A percentile compares a stretch with the other conserved stretches of the same genome.
Conservation (phyloP, 92 coral and sea anemone genomes). For the Epizoanthus fatuus region DNA sequence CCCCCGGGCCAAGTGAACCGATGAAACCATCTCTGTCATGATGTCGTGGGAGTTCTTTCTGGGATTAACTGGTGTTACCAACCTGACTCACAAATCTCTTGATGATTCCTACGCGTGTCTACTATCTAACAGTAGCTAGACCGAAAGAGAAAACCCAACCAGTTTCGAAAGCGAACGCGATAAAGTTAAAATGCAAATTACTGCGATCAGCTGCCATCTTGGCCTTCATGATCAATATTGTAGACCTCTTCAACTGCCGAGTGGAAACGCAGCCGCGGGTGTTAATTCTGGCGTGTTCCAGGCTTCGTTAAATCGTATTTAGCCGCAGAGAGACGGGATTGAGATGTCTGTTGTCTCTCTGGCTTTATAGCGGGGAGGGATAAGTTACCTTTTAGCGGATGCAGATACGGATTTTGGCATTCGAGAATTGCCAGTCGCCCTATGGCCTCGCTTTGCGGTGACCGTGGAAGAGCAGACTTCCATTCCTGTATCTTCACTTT, state of each 20-base stretch:
- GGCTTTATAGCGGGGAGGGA: not conserved
- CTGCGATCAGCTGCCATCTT: not conserved
- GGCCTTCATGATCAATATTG: slow-evolving; percentile 8
- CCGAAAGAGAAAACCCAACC: slow-evolving; percentile 1
- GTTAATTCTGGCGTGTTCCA: slow-evolving; percentile 10
- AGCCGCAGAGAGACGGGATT: not conserved
- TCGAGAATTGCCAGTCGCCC: slow-evolving; percentile 53
- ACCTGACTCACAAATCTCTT: not conserved
- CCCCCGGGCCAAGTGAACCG: slow-evolving; percentile 22
- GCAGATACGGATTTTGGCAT: slow-evolving; percentile 84
- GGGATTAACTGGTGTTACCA: slow-evolving; percentile 14
- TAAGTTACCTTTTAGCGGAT: slow-evolving; percentile 93
- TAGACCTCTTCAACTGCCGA: slow-evolving; percentile 20
- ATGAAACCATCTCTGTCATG: slow-evolving; percentile 36
- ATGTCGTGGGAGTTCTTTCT: slow-evolving; percentile 35
- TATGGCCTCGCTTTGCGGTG: slow-evolving; percentile 41
- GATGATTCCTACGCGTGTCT: slow-evolving; percentile 11
- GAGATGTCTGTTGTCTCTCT: not conserved
- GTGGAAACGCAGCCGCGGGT: too few relatives aligned
- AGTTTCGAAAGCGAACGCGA: slow-evolving; percentile 52
- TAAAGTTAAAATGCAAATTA: slow-evolving; percentile 97
- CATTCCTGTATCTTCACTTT: slow-evolving; percentile 7
- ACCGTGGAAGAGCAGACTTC: not conserved
- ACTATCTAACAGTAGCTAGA: not conserved
- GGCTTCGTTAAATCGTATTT: not conserved